Evolutionary conservation across 2,888 invertebrate species (phyloP).

Genomic region (Gymnosoma rotundatum): DNA sequence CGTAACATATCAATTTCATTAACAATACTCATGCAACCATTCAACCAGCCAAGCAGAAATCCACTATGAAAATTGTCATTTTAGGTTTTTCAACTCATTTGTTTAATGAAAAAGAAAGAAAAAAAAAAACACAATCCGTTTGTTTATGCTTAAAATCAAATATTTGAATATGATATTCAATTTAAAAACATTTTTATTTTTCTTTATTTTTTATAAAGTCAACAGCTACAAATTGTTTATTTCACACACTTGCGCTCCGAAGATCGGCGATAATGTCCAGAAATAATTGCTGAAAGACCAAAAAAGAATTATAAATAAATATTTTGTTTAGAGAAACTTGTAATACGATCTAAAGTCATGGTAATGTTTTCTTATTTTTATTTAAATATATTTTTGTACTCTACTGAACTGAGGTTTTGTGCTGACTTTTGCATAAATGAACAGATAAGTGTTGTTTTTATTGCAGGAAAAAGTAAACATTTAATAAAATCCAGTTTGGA

Average conservation of each 20-base stretch:
- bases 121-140: neutral
- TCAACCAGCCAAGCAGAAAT: conserved; percentile 19
- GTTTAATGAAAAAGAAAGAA: neutral
- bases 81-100: conserved; percentile 45
- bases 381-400: no score
- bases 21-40: conserved; percentile 40
- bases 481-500: conserved; percentile 36
- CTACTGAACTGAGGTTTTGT: conserved; percentile 33
- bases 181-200: neutral
- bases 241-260: conserved; percentile 48
- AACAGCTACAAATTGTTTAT: conserved; percentile 59
- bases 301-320: neutral
- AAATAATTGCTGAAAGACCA: conserved; percentile 44
- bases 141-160: conserved; percentile 20
- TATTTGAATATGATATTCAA: conserved; percentile 63
- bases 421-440: conserved; percentile 7
- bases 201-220: conserved; percentile 4
- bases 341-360: conserved; percentile 57
- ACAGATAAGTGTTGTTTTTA: conserved; percentile 8
- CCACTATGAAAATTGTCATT: conserved; percentile 54
- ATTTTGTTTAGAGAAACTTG: conserved; percentile 41
- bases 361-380: conserved; percentile 23
- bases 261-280: conserved; percentile 55
- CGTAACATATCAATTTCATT: conserved; percentile 68
- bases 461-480: neutral